Base-by-base conservation (phyloP, 2,113 vertebrate genomes). In the Ceuthmochares aereus region DNA sequence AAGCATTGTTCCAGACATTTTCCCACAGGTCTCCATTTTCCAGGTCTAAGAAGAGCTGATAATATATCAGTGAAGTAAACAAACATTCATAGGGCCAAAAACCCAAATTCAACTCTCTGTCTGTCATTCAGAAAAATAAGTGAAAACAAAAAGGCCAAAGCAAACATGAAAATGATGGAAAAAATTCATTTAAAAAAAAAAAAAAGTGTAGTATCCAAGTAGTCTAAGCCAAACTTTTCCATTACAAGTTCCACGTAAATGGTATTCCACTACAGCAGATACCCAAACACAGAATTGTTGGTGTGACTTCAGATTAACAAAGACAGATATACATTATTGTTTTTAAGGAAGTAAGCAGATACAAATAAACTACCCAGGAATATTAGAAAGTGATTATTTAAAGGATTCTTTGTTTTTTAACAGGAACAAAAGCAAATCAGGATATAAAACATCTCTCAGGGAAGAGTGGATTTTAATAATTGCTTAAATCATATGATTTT, bases 131-230 rank as follows among this genome's bases (percentile, higher is more conserved):
- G 23, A 17, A 17, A 27, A 17, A 62, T 36, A 11, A 32, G 3
- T 0, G 4, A 4, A 16, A 58, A 25, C 1, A 45, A 34, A 66
- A 58, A 1, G 1, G 18, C 2, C 4, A 70, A 84, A 81, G 7
- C 18, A 87, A 51, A 74, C 1, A 8, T 14, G 6, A 58, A 89
- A 83, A 70, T 19, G 22, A 34, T 0, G 2, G 20, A 32, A 3
- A 56, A 42, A 0, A 40, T 10, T 40, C 40, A 40, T 40, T 40
- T n/a, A n/a, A 40, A 34, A 3, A 56, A 42, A 0, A 34, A 3
- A 56, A 42, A 0, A 6, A 0, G 14, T 60, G 2, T 58, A 20
- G 77, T 56, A 62, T 73, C 15, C 37, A 42, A 8, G 8, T 36
- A 36, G 4, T 36, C 47, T 18, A 76, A 64, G 3, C 8, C 6